These are phyloP conservation scores for Pheosia tremula DNA, from an alignment of 2,888 invertebrate genomes.

Conservation along the genomic window DNA sequence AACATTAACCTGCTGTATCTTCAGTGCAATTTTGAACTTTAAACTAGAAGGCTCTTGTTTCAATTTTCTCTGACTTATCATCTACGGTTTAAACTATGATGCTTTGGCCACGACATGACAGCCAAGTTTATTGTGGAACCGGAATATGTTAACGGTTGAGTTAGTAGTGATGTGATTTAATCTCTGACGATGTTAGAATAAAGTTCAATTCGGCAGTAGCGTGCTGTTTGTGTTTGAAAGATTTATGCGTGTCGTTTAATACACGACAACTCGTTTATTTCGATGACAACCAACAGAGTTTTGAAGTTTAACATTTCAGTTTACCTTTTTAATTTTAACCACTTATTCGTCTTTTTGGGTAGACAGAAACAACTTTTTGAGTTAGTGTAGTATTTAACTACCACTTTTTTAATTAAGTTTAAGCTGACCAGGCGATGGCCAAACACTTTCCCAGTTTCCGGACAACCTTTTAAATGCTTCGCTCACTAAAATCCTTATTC, in stretches of 20 bases:
- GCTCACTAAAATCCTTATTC: too few species aligned
- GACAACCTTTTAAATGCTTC: too few species aligned
- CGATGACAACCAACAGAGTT: neutral
- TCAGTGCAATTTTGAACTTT: neutral
- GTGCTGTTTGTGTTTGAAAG: neutral
- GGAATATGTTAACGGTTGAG: neutral
- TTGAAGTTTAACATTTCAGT: neutral
- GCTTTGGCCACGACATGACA: neutral
- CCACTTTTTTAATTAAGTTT: too few species aligned
- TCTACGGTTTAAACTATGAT: neutral
- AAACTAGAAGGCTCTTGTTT: neutral
- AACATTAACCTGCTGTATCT: neutral
- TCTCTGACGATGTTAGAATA: neutral
- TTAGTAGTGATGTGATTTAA: neutral
- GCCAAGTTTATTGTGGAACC: neutral
- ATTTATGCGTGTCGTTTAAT: neutral
- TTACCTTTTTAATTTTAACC: neutral
- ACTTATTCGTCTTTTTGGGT: neutral
- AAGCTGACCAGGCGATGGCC: too few species aligned
- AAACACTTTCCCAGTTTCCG: too few species aligned
- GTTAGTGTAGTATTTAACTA: neutral
- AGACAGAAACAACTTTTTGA: neutral
- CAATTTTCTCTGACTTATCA: neutral
- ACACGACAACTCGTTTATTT: conserved; percentile 1
- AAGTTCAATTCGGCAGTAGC: neutral